A percentile compares a stretch with the other conserved stretches of the same genome.
Evolutionary conservation across 2,797 vertebrate genomes (phyloP).

Genomic region (Cyclura pinguis): DNA sequence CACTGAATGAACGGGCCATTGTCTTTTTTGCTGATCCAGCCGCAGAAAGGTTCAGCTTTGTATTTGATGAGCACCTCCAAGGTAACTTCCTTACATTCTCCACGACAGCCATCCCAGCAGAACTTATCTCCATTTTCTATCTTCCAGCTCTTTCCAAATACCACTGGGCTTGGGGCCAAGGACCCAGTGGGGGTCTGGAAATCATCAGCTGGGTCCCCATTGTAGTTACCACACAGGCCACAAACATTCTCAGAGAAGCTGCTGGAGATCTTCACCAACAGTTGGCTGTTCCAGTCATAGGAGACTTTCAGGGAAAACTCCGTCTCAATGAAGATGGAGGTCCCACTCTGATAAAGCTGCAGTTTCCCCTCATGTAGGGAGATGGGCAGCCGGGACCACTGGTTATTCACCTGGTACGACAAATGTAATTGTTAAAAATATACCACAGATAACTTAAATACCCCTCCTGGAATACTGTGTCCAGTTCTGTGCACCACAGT

Average conservation of each 20-base stretch:
- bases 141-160: slow-evolving; percentile 84
- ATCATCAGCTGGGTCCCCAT: slow-evolving; percentile 79
- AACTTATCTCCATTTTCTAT: slow-evolving; percentile 74
- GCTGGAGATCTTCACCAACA: slow-evolving; percentile 81
- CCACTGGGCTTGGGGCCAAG: slow-evolving; percentile 52
- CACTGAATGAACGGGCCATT: slow-evolving; percentile 79
- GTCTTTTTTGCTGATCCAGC: slow-evolving; percentile 73
- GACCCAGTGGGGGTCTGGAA: slow-evolving; percentile 58
- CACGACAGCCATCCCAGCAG: slow-evolving; percentile 81
- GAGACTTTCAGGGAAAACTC: slow-evolving; percentile 83
- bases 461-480: too few species aligned
- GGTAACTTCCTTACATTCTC: slow-evolving; percentile 78
- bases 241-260: slow-evolving; percentile 82
- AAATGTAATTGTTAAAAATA: background rate
- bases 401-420: slow-evolving; percentile 80
- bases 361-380: slow-evolving; percentile 69
- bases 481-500: too few species aligned
- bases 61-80: slow-evolving; percentile 69
- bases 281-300: slow-evolving; percentile 82
- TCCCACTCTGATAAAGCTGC: slow-evolving; percentile 76
- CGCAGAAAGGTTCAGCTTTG: slow-evolving; percentile 76
- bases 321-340: slow-evolving; percentile 72
- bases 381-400: slow-evolving; percentile 79
- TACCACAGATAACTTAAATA: background rate
- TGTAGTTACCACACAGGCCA: slow-evolving; percentile 89